Conservation (phyloP, 2,888 invertebrate genomes). For the Parasteatoda lunata region DNA sequence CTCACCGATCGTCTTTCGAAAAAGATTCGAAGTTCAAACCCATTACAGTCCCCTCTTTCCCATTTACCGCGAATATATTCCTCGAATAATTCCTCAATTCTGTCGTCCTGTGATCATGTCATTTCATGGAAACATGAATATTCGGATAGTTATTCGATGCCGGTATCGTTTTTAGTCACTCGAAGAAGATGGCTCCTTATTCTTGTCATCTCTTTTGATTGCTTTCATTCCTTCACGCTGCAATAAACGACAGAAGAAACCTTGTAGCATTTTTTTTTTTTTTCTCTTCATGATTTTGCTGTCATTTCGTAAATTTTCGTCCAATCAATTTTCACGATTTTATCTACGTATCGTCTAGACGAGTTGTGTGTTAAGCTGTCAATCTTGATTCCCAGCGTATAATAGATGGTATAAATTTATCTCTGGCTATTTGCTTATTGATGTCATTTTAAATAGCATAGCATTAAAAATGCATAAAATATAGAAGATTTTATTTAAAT, state of each 20-base stretch:
- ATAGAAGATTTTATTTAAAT: no score
- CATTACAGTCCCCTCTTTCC: background rate
- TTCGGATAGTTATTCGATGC: background rate
- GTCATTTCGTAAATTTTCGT: no score
- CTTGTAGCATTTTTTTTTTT: background rate
- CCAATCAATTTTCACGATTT: no score
- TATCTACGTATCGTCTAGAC: no score
- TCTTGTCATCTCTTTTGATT: background rate
- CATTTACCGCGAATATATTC: background rate
- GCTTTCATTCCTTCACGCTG: background rate
- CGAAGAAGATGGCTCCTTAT: background rate
- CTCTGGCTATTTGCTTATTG: no score
- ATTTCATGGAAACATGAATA: conserved; percentile 3
- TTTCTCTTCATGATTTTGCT: no score
- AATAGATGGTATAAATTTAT: no score
- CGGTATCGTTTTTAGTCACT: background rate
- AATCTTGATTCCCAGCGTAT: no score
- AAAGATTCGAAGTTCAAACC: background rate
- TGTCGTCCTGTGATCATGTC: conserved; percentile 2
- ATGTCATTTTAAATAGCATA: no score
- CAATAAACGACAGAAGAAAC: background rate
- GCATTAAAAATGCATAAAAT: no score
- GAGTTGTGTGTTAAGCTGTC: no score
- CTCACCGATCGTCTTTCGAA: background rate
- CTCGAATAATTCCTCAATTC: background rate